Evolutionary conservation across 2,888 invertebrate genomes (phyloP).

Genomic region (Axea sp.): DNA sequence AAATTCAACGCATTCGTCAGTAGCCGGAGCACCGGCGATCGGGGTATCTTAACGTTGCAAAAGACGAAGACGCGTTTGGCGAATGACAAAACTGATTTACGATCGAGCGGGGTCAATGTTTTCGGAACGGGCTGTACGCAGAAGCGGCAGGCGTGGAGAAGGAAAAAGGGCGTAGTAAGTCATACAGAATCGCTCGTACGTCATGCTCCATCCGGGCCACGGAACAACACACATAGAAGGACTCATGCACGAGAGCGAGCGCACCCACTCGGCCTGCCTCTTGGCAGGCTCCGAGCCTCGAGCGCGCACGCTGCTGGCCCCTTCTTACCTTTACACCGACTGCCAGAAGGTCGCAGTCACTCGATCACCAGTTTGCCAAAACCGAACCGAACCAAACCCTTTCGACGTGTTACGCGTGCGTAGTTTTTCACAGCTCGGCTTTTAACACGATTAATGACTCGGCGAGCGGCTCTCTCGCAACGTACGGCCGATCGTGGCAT

Average conservation of each 20-base stretch:
- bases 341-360: constrained; percentile 65
- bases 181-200: constrained; percentile 77
- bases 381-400: constrained; percentile 48
- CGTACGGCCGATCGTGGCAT: too few species aligned
- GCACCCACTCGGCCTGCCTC: constrained; percentile 74
- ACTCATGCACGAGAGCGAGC: constrained; percentile 67
- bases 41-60: constrained; percentile 3
- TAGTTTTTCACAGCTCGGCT: constrained; percentile 13
- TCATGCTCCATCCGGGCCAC: constrained; percentile 77
- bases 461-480: too few species aligned
- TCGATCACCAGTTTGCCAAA: constrained; percentile 66
- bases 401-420: constrained; percentile 71
- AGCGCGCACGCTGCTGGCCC: constrained; percentile 65
- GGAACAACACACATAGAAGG: constrained; percentile 74
- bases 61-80: constrained; percentile 28
- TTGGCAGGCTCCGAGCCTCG: constrained; percentile 68
- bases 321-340: constrained; percentile 65
- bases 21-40: not conserved
- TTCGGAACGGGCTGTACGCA: constrained; percentile 73
- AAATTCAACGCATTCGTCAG: constrained; percentile 4
- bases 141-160: constrained; percentile 75
- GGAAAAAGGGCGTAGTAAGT: constrained; percentile 79
- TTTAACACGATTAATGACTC: not conserved
- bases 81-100: constrained; percentile 43
- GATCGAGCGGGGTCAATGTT: constrained; percentile 69